These are phyloP conservation scores for Rhagophthalmus giganteus DNA, from an alignment of 2,888 invertebrate genomes.

Conservation along the genomic window DNA sequence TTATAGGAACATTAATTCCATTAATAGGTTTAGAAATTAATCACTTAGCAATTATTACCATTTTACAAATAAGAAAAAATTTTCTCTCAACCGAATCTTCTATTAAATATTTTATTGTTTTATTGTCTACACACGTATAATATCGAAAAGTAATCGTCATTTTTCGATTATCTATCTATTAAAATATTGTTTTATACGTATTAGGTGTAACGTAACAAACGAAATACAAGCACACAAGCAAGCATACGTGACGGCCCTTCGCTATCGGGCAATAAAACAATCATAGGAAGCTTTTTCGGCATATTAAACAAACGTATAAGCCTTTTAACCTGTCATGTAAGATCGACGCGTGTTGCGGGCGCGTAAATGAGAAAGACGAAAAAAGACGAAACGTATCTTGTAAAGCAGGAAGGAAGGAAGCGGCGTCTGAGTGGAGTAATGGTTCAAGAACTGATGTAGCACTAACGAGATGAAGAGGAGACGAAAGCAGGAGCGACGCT, in stretches of 20 bases:
- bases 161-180: too few species aligned
- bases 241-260: too few species aligned
- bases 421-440: slow-evolving; percentile 38
- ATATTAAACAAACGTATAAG: too few species aligned
- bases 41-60: too few species aligned
- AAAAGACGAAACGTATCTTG: slow-evolving; percentile 14
- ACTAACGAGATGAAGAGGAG: slow-evolving; percentile 40
- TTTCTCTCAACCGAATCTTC: too few species aligned
- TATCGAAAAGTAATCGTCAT: too few species aligned
- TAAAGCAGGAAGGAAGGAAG: slow-evolving; percentile 35
- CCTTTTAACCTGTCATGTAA: slow-evolving; percentile 14
- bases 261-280: background rate
- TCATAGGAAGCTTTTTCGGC: background rate
- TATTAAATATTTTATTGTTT: too few species aligned
- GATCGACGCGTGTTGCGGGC: slow-evolving; percentile 5
- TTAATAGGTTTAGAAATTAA: too few species aligned
- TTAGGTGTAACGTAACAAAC: background rate
- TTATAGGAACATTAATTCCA: too few species aligned
- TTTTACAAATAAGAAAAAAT: too few species aligned
- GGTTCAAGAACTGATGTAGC: slow-evolving; percentile 39
- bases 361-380: slow-evolving; percentile 17
- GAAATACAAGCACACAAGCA: background rate
- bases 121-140: too few species aligned
- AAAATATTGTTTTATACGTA: too few species aligned
- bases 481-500: slow-evolving; percentile 33